Conservation (phyloP, 1,140 invertebrate genomes). For the Heliconius nattereri region DNA sequence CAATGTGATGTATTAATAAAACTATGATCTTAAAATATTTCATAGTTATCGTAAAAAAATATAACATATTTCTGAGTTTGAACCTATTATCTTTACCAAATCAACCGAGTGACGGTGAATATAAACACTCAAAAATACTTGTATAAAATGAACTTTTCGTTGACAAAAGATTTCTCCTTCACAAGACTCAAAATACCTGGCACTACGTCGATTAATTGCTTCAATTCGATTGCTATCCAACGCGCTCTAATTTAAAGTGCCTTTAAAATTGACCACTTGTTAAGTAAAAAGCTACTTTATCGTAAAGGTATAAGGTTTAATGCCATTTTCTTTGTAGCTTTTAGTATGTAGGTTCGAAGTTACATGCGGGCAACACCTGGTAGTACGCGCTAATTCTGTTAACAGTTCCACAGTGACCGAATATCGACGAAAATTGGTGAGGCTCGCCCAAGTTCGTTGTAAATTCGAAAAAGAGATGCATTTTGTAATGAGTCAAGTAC, state of each 20-base stretch:
- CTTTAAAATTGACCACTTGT: constrained; percentile 16
- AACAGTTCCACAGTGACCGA: constrained; percentile 42
- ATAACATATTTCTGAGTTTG: no score
- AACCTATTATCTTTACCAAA: background rate
- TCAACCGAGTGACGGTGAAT: background rate
- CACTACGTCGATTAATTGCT: constrained; percentile 19
- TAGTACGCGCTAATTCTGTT: constrained; percentile 43
- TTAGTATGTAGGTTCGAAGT: constrained; percentile 12
- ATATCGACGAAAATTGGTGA: constrained; percentile 34
- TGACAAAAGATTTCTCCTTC: constrained; percentile 12
- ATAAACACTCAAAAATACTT: background rate
- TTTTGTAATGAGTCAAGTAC: background rate
- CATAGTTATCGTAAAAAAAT: no score
- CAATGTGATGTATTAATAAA: no score
- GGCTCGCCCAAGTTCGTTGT: background rate
- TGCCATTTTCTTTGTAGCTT: background rate
- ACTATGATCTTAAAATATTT: no score
- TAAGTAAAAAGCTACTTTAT: background rate
- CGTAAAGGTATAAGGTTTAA: background rate
- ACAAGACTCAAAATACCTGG: constrained; percentile 18
- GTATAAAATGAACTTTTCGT: constrained; percentile 5
- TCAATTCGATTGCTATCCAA: constrained; percentile 16
- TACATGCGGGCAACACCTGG: constrained; percentile 38
- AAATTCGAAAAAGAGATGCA: background rate
- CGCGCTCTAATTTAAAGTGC: constrained; percentile 11